Evolutionary conservation across 2,113 vertebrate species (phyloP).

Genomic region (Rhegmatorhina hoffmannsi): DNA sequence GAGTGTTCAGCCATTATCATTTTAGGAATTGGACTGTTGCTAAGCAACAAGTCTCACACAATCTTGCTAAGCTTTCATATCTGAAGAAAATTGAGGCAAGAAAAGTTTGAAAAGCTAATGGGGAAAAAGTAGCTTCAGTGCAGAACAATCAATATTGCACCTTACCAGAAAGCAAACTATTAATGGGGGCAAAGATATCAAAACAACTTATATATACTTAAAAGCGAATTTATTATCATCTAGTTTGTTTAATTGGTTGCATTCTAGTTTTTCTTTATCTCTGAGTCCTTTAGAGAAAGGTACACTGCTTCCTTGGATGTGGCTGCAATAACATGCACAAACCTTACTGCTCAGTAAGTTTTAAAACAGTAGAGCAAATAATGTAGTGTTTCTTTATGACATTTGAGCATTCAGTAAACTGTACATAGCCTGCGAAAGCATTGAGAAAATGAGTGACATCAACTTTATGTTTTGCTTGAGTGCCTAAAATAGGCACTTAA

Average conservation of each 20-base stretch:
- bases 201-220: slow-evolving; percentile 53
- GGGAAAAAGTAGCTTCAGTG: slow-evolving; percentile 68
- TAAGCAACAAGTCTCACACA: slow-evolving; percentile 72
- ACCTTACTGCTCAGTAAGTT: background rate
- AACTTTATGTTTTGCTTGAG: background rate
- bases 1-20: slow-evolving; percentile 3
- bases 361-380: slow-evolving; percentile 12
- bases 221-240: slow-evolving; percentile 63
- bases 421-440: background rate
- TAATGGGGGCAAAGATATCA: slow-evolving; percentile 46
- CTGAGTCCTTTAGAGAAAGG: background rate
- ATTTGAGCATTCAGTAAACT: slow-evolving; percentile 37
- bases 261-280: slow-evolving; percentile 6
- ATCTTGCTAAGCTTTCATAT: slow-evolving; percentile 68
- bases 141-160: slow-evolving; percentile 70
- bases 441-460: background rate
- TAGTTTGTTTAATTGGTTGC: slow-evolving; percentile 53
- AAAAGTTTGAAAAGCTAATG: slow-evolving; percentile 78
- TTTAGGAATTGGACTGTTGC: slow-evolving; percentile 68
- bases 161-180: slow-evolving; percentile 75
- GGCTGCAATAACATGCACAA: background rate
- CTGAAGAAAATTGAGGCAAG: slow-evolving; percentile 68
- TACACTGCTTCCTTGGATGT: background rate
- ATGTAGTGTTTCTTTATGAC: background rate
- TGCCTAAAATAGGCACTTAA: background rate